Conservation (phyloP, 1,140 invertebrate species). For the roundworm (Caenorhabditis elegans) region DNA sequence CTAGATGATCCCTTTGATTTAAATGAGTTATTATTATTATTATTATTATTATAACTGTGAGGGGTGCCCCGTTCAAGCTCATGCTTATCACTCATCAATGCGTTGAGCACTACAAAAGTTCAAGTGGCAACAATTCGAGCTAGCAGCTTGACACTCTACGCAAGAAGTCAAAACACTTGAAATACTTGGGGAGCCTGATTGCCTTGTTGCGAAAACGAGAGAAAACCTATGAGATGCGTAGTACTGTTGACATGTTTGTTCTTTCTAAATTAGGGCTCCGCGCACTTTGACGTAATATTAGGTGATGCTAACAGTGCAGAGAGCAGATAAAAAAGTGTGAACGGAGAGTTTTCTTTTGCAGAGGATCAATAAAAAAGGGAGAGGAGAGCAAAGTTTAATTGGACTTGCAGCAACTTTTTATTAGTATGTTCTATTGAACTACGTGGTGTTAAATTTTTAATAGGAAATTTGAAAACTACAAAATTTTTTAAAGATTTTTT, state of each 20-base stretch:
- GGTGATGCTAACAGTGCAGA: background rate
- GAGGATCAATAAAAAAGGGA: background rate
- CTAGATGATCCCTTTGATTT: background rate
- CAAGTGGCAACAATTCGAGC: background rate
- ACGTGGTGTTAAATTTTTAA: too few species aligned
- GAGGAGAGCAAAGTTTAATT: background rate
- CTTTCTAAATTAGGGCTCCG: background rate
- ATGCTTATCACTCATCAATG: too few species aligned
- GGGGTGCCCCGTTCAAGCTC: too few species aligned
- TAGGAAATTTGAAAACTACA: too few species aligned
- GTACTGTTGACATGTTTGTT: constrained; percentile 24
- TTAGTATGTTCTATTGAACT: too few species aligned
- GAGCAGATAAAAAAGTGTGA: constrained; percentile 3
- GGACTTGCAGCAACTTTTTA: too few species aligned
- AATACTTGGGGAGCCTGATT: too few species aligned
- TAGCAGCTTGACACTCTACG: background rate
- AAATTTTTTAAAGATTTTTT: too few species aligned
- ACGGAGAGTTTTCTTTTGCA: background rate
- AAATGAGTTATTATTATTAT: background rate
- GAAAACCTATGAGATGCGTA: background rate
- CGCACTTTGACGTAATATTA: background rate
- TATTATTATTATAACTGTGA: too few species aligned
- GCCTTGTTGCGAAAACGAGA: constrained; percentile 14
- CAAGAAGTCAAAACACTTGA: constrained; percentile 27
- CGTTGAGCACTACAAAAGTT: background rate